Evolutionary conservation across 2,113 vertebrate species (phyloP), one percentile per base, ranked within the genome.

Genomic region (Podarcis cretensis): DNA sequence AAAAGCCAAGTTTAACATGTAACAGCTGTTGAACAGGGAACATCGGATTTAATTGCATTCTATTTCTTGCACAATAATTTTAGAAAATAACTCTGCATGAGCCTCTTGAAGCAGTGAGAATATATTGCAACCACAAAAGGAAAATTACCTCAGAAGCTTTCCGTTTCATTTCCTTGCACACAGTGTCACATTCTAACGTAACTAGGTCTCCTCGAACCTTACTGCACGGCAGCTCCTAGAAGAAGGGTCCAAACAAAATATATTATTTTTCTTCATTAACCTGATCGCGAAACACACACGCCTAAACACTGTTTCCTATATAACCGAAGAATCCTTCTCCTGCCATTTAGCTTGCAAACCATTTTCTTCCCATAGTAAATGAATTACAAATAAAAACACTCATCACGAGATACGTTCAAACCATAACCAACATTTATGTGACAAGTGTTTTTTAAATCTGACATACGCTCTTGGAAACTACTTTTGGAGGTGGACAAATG

Each of bases 101-200:
- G 48, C 74, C 25, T 20, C 86, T 81, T 69, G 83, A 94, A 92
- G 48, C 7, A 79, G 8, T 5, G 13, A 83, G 5, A 90, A 85
- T 57, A 91, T 83, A 78, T 65, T 69, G 65, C 0, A 86, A 79
- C 43, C 82, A 68, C 63, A 88, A 75, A 0, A 0, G 84, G 85
- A 43, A 90, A 74, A 83, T 93, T 97, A 99, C 99, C 98, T 99
- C 98, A 92, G 95, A 96, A 23, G 97, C 97, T 93, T 97, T 99
- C 94, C 75, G 97, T 93, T 98, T 98, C 95, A 98, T 96, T 89
- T 98, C 98, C 93, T 93, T 97, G 96, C 99, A 99, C 13, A 96
- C 88, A 1, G 96, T 90, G 23, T 99, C 98, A 14, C 99, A 99
- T 90, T 98, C 95, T 86, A 99, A 84, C 2, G 94, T 94, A 93